Evolutionary conservation across 2,888 invertebrate species (phyloP), one percentile per base, ranked within the genome.

Genomic region (Gandaritis pyraliata): DNA sequence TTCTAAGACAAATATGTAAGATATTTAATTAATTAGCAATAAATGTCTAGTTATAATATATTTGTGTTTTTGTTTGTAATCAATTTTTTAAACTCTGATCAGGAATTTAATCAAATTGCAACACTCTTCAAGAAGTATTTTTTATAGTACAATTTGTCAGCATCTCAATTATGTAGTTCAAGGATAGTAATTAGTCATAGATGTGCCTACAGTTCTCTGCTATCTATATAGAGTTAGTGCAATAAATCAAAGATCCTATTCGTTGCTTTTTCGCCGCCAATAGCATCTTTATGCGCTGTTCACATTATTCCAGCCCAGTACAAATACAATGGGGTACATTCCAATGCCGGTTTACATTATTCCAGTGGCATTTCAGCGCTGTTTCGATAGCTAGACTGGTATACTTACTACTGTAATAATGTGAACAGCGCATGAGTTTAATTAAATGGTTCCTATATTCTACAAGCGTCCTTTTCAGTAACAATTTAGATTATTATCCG

Each of bases 11-110:
- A 80, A 74, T 73, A 78, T 88, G 87, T 88, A 86, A 85, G 83
- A 82, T 85, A 85, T 84, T 84, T 82, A 80, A 78, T 82, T 82
- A 79, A 76, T 80, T 85, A 84, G 78, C 82, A 90, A 90, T 90
- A 90, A 90, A 90, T 81, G 81, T 80, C 75, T 74, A 83, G 72
- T 84, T 82, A 84, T 76, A 66, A 69, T 69, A 64, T 65, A 72
- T 72, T 71, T 66, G 75, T 81, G 80, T 78, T 82, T 81, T 86
- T 78, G 74, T 79, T 58, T 76, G 51, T 61, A 64, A 43, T 33
- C 50, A n/a, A n/a, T 38, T 18, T 33, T 50, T 8, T 15, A 33
- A 33, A 33, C 7, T n/a, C 13, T 12, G 12, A 18, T 18, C 46
- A 18, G 12, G n/a, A 6, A 46, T n/a, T 11, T n/a, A 46, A 29